Base-by-base conservation (phyloP, 2,113 vertebrate genomes). In the Crotophaga sulcirostris region DNA sequence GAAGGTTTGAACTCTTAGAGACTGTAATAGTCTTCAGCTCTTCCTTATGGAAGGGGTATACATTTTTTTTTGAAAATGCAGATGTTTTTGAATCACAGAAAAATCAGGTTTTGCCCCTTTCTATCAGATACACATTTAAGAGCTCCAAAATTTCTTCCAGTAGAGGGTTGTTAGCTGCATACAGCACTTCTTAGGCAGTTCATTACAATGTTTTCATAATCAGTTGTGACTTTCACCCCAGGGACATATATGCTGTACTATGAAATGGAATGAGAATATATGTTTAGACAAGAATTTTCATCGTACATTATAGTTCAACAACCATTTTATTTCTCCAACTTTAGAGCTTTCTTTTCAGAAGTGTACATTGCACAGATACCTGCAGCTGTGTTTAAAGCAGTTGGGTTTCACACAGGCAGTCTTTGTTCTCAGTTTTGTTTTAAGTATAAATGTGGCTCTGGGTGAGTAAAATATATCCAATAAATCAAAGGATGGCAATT, bases 381-480 rank as follows among this genome's bases (percentile, higher is more conserved):
- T 84, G 76, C 94, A 89, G 96, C 92, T 94, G 87, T 66, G 62
- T 82, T 79, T 74, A 82, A 91, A 93, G 84, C 15, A 2, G 10
- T 55, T 74, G 36, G 38, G 42, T 84, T 89, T 93, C 84, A 91
- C 87, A 84, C 60, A 87, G 70, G 87, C 64, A 63, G 9, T 3
- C 87, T 91, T 93, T 95, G 77, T 93, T 96, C 92, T 84, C 87
- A 28, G 81, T 79, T 96, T 91, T 89, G 89, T 94, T 96, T 93
- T 92, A 91, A 95, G 92, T 36, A 15, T 16, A 47, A 72, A 93
- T 89, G 58, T 56, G 21, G 25, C 20, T 31, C 82, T 75, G 66
- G 28, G n/a, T 44, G 51, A 66, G 66, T 81, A 56, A 87, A 94
- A 89, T 63, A 62, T 6, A 78, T 25, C 42, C 56, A 81, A 16